These are phyloP conservation scores for Morpho deidamia DNA, from an alignment of 2,888 invertebrate genomes.

Conservation along the genomic window DNA sequence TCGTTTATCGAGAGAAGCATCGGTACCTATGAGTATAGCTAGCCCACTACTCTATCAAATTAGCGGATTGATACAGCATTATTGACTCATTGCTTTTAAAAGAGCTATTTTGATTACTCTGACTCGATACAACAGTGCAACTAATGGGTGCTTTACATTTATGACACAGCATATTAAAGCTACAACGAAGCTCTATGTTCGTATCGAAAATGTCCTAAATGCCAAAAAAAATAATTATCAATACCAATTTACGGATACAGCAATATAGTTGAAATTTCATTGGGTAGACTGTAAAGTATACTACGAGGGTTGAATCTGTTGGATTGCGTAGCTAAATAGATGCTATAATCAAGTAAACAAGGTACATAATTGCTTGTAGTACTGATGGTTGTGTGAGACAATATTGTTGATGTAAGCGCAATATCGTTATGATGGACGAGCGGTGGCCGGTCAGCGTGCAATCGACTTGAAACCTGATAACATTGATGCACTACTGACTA, in stretches of 20 bases:
- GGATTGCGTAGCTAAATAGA: slow-evolving; percentile 5
- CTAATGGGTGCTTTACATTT: slow-evolving; percentile 41
- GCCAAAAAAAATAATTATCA: slow-evolving; percentile 8
- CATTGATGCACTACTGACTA: slow-evolving; percentile 23
- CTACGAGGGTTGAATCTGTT: slow-evolving; percentile 7
- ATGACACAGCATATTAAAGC: slow-evolving; percentile 50
- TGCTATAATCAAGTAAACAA: slow-evolving; percentile 17
- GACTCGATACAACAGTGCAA: slow-evolving; percentile 1
- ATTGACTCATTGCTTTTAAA: too few species aligned
- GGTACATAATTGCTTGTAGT: slow-evolving; percentile 28
- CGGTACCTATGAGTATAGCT: too few species aligned
- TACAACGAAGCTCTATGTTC: slow-evolving; percentile 18
- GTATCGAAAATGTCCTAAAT: neutral
- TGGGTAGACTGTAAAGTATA: slow-evolving; percentile 9
- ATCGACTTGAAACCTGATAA: slow-evolving; percentile 71
- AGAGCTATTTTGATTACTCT: neutral
- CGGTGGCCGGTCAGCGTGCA: slow-evolving; percentile 64
- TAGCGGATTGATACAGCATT: too few species aligned
- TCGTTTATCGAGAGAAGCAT: too few species aligned
- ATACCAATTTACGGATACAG: slow-evolving; percentile 9
- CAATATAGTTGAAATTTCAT: slow-evolving; percentile 14
- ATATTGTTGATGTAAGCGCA: slow-evolving; percentile 75
- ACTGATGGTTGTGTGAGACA: slow-evolving; percentile 46
- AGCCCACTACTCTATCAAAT: too few species aligned
- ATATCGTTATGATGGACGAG: slow-evolving; percentile 75